Evolutionary conservation across 2,888 invertebrate genomes (phyloP).

Genomic region (Palloptera scutellata): DNA sequence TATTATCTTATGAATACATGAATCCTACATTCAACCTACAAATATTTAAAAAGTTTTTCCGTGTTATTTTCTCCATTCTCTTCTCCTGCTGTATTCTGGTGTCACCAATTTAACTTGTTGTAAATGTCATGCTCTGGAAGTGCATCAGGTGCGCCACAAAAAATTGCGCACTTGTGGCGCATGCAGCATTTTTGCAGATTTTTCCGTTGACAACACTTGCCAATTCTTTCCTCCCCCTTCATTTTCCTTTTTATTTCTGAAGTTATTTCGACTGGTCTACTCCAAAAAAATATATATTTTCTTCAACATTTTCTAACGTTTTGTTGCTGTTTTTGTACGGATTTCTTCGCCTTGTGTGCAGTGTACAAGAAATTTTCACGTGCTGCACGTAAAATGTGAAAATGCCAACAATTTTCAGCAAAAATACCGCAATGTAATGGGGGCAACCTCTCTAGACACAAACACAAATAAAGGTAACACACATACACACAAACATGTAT

Average conservation of each 20-base stretch:
- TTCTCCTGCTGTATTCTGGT: too few relatives aligned
- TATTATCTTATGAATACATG: too few relatives aligned
- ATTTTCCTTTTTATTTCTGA: background rate
- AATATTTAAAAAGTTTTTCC: too few relatives aligned
- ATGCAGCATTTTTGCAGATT: constrained; percentile 28
- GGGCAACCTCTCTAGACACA: constrained; percentile 4
- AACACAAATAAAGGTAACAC: constrained; percentile 3
- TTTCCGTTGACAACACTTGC: constrained; percentile 23
- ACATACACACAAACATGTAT: constrained; percentile 9
- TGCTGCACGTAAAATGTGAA: constrained; percentile 34
- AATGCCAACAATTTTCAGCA: constrained; percentile 31
- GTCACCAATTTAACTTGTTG: too few relatives aligned
- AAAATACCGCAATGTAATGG: constrained; percentile 11
- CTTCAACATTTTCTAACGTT: constrained; percentile 13
- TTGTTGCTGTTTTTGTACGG: background rate
- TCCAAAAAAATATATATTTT: constrained; percentile 6
- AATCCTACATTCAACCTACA: too few relatives aligned
- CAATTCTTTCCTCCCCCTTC: background rate
- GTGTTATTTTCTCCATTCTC: too few relatives aligned
- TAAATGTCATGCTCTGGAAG: too few relatives aligned
- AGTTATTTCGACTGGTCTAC: too few relatives aligned
- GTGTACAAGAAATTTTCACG: constrained; percentile 23
- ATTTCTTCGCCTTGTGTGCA: too few relatives aligned
- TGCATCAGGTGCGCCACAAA: too few relatives aligned
- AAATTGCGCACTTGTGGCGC: constrained; percentile 33